Evolutionary conservation across 2,113 vertebrate genomes (phyloP), one percentile per base, ranked within the genome.

Genomic region (Lepus americanus): DNA sequence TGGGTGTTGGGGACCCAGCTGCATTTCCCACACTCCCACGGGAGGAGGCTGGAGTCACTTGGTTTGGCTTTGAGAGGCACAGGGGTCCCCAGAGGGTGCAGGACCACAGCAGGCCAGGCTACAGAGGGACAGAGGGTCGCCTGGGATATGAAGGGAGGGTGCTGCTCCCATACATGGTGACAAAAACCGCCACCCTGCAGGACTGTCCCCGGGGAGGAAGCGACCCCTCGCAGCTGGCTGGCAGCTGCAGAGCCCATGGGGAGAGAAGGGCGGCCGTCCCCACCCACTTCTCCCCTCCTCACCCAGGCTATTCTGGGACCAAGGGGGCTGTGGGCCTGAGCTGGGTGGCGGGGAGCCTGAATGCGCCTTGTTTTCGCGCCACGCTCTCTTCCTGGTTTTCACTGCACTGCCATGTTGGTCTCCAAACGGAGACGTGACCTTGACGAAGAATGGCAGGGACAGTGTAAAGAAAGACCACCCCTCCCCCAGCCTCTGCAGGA

Each of bases 191-290:
- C 3, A 1, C 55, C 86, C 20, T 36, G 80, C 59, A 31, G 92
- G n/a, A 84, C n/a, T 39, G 80, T 25, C 79, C 90, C 11, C 87
- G 94, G 72, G 80, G 93, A 96, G 97, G 92, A 96, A 96, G 91
- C 31, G 53, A 39, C 53, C 36, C 67, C 95, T 95, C 7, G 39
- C 95, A 93, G 84, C 2, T 51, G 88, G 63, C 12, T 3, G 39
- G 80, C 87, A 95, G 93, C 92, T 97, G 94, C 81, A 53, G 66
- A 36, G 12, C 22, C 12, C 0, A 0, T 33, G n/a, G 73, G 36
- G 49, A 67, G 61, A 59, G 67, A 9, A 22, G n/a, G 73, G 20
- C 0, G 1, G 17, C 29, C 13, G 66, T 73, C 67, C 69, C 81
- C 17, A n/a, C 77, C 64, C 78, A 12, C 25, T 10, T 36, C 27